Evolutionary conservation across 2,888 invertebrate genomes (phyloP), one percentile per base, ranked within the genome.

Genomic region (Xestia sexstrigata): DNA sequence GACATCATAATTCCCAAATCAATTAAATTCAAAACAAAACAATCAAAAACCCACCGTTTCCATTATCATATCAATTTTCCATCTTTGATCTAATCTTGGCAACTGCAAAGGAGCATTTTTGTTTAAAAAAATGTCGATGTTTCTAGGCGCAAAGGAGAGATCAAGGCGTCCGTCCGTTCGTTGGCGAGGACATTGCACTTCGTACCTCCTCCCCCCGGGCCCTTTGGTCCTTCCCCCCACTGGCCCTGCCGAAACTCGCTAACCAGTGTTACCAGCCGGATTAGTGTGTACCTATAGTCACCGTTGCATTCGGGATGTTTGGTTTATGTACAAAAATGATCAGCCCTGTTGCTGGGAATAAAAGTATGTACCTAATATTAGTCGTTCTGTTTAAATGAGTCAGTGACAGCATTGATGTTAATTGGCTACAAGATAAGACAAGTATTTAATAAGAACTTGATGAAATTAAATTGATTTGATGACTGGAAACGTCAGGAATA

Each of bases 101-200:
- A 91, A 92, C 70, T 71, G 78, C 77, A 78, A 69, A 66, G 73
- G 42, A 82, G 80, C 79, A 87, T 81, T 84, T 87, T 85, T 81
- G 82, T 90, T 91, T 89, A 89, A 91, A 92, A 94, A 94, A 92
- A 90, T 90, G 91, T 93, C 89, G 91, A 92, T 90, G 92, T 90
- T 90, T 91, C 91, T 91, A 91, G 93, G 85, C 88, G 88, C 81
- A 82, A 86, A 85, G 91, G 91, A 89, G 88, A 91, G 92, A 93
- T 91, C 92, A 92, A 93, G 94, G 94, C 95, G 96, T 95, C 94
- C 95, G 96, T 95, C 94, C 94, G 96, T 95, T 95, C 94, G 95
- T 95, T 96, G 91, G 95, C 95, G 96, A 96, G 96, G 96, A 96
- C 96, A 95, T 96, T 96, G 96, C 96, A 96, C 96, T 96, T 96